These are phyloP conservation scores for Carapus acus DNA, from an alignment of 2,797 vertebrate genomes.

Conservation along the genomic window DNA sequence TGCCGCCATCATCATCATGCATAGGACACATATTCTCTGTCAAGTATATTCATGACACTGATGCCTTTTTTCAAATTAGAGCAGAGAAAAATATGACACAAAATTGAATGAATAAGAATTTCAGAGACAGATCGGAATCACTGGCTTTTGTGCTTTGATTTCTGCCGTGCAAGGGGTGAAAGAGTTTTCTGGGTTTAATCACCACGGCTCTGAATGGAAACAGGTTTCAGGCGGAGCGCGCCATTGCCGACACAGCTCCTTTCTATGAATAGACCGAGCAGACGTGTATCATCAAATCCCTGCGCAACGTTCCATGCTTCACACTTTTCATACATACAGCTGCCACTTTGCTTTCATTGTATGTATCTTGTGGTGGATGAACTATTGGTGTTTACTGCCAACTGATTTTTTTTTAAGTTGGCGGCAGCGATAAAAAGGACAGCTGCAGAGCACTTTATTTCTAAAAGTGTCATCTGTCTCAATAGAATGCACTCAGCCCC, in stretches of 20 bases:
- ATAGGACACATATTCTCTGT: constrained; percentile 13
- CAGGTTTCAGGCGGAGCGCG: constrained; percentile 58
- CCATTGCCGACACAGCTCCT: constrained; percentile 52
- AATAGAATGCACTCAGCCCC: constrained; percentile 45
- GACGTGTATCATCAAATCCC: constrained; percentile 70
- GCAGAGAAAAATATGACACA: constrained; percentile 46
- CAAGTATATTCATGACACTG: constrained; percentile 63
- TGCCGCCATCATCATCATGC: constrained; percentile 1
- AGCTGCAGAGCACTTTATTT: constrained; percentile 68
- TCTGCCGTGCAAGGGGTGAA: constrained; percentile 63
- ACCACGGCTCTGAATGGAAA: constrained; percentile 65
- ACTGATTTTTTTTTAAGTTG: constrained; percentile 57
- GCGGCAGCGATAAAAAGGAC: constrained; percentile 66
- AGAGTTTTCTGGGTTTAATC: constrained; percentile 72
- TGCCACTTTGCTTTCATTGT: constrained; percentile 65
- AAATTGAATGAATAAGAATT: constrained; percentile 56
- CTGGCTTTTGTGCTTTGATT: constrained; percentile 70
- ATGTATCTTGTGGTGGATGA: constrained; percentile 56
- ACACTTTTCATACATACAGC: constrained; percentile 68
- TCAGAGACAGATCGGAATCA: constrained; percentile 66
- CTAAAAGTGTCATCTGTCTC: constrained; percentile 61
- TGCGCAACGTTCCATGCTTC: constrained; percentile 57
- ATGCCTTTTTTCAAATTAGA: constrained; percentile 68
- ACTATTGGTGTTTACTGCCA: constrained; percentile 57
- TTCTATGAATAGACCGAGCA: constrained; percentile 62